phyloP scores from a whole-genome alignment of 2,797 vertebrate species.

The Peromyscus attwateri region DNA sequence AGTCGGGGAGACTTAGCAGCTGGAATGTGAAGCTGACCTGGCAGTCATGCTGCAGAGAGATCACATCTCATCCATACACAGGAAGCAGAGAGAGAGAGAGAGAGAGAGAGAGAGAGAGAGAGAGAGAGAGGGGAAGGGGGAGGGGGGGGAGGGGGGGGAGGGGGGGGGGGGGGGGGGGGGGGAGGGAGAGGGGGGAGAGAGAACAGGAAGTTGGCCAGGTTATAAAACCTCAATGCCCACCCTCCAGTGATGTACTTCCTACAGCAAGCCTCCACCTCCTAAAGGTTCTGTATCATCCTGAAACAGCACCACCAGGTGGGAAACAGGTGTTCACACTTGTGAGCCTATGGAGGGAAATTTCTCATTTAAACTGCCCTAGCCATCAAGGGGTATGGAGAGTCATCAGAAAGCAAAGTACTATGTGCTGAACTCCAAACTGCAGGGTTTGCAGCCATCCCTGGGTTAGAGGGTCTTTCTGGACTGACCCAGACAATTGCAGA shows the following conservation, averaged over 20 bases:
- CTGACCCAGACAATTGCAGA: not conserved
- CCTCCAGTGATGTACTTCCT: not conserved
- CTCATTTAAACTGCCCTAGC: not conserved
- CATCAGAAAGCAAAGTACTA: not conserved
- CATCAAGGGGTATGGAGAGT: not conserved
- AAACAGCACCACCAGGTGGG: not conserved
- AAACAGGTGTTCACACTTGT: not conserved
- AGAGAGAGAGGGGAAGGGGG: not conserved
- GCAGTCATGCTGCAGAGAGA: not conserved
- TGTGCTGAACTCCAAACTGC: not conserved
- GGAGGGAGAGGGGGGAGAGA: not conserved
- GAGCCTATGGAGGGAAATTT: not conserved
- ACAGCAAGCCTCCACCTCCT: not conserved
- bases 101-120: not conserved
- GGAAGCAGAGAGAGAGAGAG: not conserved
- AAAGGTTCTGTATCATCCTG: not conserved
- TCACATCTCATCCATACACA: not conserved
- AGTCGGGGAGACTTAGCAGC: too few species aligned
- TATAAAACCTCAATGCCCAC: not conserved
- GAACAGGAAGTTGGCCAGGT: not conserved
- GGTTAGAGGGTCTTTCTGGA: too few species aligned
- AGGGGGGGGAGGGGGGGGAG: accelerated
- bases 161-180: not conserved
- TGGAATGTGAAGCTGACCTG: too few species aligned
- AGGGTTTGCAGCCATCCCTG: not conserved